These are phyloP conservation scores for Corythornis vintsioides DNA, from an alignment of 2,113 vertebrate genomes.

Conservation along the genomic window DNA sequence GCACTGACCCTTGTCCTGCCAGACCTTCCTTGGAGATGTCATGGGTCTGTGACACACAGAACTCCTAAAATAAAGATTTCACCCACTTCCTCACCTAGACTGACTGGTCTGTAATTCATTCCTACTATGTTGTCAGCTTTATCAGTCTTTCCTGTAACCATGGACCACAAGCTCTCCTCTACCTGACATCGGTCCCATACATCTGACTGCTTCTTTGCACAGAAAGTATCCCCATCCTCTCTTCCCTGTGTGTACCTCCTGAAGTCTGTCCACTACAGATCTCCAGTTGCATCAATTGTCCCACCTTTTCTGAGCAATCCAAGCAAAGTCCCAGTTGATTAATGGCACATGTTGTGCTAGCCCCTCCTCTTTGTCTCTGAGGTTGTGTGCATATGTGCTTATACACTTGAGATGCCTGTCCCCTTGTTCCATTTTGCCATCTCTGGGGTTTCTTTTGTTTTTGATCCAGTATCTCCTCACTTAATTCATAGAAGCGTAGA, in stretches of 20 bases:
- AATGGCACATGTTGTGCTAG: no score
- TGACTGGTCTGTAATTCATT: not conserved
- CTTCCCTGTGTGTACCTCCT: not conserved
- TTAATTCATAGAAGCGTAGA: not conserved
- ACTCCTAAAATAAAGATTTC: not conserved
- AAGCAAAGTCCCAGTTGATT: not conserved
- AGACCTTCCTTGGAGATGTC: not conserved
- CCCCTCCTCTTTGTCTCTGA: not conserved
- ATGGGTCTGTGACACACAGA: not conserved
- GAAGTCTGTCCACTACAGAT: not conserved
- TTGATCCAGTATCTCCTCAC: not conserved
- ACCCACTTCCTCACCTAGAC: not conserved
- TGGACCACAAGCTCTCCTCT: not conserved
- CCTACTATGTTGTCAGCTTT: not conserved
- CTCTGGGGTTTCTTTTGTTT: not conserved
- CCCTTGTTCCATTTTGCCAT: not conserved
- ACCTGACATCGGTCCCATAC: no score
- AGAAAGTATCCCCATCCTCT: not conserved
- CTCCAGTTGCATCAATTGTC: not conserved
- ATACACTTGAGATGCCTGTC: not conserved
- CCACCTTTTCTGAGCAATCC: not conserved
- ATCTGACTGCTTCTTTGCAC: not conserved
- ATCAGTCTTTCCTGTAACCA: not conserved
- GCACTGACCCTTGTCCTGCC: not conserved
- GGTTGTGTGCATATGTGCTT: not conserved